Base-by-base conservation (phyloP, 1,140 invertebrate species). In the Leptinotarsa lineolata region DNA sequence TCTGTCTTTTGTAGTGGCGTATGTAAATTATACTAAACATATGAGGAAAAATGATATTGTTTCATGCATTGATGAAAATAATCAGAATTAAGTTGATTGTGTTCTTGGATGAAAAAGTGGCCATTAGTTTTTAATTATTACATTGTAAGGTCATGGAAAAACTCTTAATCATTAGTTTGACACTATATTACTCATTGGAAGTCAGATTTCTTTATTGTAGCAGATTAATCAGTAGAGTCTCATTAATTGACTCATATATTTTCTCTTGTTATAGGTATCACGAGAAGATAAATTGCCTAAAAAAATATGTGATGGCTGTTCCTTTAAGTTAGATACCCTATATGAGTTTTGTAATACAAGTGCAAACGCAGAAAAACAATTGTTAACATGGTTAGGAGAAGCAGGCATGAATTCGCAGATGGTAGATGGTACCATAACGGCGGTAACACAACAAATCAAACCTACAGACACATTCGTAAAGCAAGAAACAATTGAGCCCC, bases 331-430 rank as follows among this genome's bases (percentile, higher is more conserved):
- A 85, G 88, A 89, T 81, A 85, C 87, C 79, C 85, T 87, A 77
- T 89, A 89, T 81, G 85, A 88, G 80, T 90, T 89, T 84, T 89
- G 87, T 84, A 88, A 88, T 80, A 88, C 86, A 68, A 87, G 86
- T 20, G 85, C 84, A 5, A 87, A 85, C 78, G 85, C 88, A 12
- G 88, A 90, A 74, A 90, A 89, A 73, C 87, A 88, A 70, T 83
- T 90, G 59, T 74, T 87, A 60, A 83, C 87, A 83, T 89, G 86
- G 87, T 79, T 88, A 24, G 85, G 82, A 24, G 84, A 86, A 74
- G 85, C 84, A 22, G 83, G 77, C 18, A 76, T 86, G 48, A 84
- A 85, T 82, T 71, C 80, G 81, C 73, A 77, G 76, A 80, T 84
- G 83, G 84, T 83, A 68, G 81, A 76, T 24, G 65, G 73, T 21